Conservation (phyloP, 2,113 vertebrate genomes). For the Elaphurus davidianus region DNA sequence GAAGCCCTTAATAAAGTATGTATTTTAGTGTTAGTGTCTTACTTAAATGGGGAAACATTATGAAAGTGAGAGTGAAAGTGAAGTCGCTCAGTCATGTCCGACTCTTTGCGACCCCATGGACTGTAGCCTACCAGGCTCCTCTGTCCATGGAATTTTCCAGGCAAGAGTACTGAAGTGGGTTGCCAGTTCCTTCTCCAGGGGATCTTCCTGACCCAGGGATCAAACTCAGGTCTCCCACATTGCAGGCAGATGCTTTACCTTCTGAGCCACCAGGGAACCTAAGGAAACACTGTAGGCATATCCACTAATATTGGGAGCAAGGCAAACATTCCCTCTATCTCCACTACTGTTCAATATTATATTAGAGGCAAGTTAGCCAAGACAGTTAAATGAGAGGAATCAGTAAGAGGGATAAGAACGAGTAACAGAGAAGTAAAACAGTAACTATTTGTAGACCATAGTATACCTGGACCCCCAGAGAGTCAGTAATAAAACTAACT, state of each 20-base stretch:
- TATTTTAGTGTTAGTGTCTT: not conserved
- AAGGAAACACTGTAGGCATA: not conserved
- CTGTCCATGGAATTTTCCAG: not conserved
- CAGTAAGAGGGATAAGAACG: not conserved
- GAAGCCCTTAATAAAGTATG: not conserved
- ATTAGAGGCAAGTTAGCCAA: not conserved
- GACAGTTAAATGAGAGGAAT: not conserved
- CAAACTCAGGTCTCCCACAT: not conserved
- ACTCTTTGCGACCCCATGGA: not conserved
- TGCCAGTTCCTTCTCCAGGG: not conserved
- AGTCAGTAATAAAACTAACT: not conserved
- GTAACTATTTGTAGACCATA: not conserved
- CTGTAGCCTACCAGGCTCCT: not conserved
- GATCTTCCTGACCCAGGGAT: not conserved
- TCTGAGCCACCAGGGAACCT: not conserved
- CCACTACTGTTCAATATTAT: not conserved
- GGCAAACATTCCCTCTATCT: not conserved
- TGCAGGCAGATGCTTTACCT: not conserved
- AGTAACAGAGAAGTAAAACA: not conserved
- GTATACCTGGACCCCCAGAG: not conserved
- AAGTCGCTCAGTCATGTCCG: not conserved
- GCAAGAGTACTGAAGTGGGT: not conserved
- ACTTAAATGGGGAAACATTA: not conserved
- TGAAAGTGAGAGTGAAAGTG: not conserved
- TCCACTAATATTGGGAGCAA: not conserved